These are phyloP conservation scores for Semibalanus balanoides DNA, from an alignment of 1,140 invertebrate species.

Conservation along the genomic window DNA sequence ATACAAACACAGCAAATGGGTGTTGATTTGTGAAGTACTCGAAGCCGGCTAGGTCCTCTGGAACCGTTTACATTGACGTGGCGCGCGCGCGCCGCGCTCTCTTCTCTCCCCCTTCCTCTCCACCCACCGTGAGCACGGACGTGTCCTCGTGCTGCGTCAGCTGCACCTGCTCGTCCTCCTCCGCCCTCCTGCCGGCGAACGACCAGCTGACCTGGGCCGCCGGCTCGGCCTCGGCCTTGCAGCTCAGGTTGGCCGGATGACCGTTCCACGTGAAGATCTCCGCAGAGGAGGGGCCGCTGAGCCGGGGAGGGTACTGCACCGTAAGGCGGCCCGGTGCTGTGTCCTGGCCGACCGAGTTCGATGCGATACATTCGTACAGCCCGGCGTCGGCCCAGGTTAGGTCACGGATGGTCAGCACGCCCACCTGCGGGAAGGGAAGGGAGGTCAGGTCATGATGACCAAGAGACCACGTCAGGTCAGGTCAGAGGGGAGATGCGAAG, in stretches of 20 bases:
- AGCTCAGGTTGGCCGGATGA: constrained; percentile 65
- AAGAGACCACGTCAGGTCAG: too few species aligned
- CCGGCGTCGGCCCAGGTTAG: constrained; percentile 60
- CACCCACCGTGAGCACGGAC: background rate
- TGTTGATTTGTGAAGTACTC: too few species aligned
- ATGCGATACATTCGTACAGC: constrained; percentile 70
- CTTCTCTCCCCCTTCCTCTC: background rate
- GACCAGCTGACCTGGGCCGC: constrained; percentile 50
- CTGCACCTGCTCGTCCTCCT: background rate
- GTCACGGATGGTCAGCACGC: constrained; percentile 26
- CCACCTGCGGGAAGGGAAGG: background rate
- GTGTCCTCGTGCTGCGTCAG: background rate
- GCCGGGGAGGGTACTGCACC: constrained; percentile 65
- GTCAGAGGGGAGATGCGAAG: too few species aligned
- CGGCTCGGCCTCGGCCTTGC: constrained; percentile 74
- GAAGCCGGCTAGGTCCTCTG: too few species aligned
- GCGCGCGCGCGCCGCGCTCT: too few species aligned
- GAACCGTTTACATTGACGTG: too few species aligned
- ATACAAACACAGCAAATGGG: too few species aligned
- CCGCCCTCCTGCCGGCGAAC: too few species aligned
- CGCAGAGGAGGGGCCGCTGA: constrained; percentile 47
- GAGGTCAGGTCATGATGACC: too few species aligned
- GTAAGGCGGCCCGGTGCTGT: constrained; percentile 64
- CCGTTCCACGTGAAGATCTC: constrained; percentile 66
- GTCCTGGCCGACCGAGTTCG: constrained; percentile 56